Base-by-base conservation (phyloP, 2,888 invertebrate genomes). In the Orthosia cruda region DNA sequence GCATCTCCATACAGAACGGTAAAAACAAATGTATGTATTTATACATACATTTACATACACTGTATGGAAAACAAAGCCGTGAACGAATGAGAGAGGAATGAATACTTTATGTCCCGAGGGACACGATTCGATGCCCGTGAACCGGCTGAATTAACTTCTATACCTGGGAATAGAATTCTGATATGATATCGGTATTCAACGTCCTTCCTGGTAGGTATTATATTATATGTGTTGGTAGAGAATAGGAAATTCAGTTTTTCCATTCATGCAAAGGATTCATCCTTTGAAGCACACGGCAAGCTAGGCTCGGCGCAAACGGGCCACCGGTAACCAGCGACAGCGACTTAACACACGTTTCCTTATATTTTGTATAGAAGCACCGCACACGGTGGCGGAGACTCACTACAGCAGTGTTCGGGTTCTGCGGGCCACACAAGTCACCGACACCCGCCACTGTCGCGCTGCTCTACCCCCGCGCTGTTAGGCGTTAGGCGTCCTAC, bases 41-140 rank as follows among this genome's bases (percentile, higher is more conserved):
- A 76, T 75, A 58, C 50, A 75, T 67, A 58, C 45, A 84, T 81
- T 74, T 59, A 13, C 40, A 74, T 62, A 65, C 45, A 62, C 23
- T 55, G 16, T 59, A 63, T 81, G 68, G 65, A 26, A 69, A 85
- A 82, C 69, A 82, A 85, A 62, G 62, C 52, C 68, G n/a, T 20
- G 52, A 69, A 50, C 59, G 40, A 70, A 72, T 67, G 66, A 52
- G 69, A 16, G 55, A 58, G 63, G 59, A 72, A 82, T 82, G 70
- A 77, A 85, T 85, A 57, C 23, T 57, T 70, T 58, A 82, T 77
- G 55, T 71, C 82, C 70, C 83, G 0, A 11, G 66, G 65, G 86
- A 77, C 23, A 0, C 7, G 40, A 54, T 49, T n/a, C 71, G 50
- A 85, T 85, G 26, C 20, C 18, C 59, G 64, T 74, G 68, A 69